These are phyloP conservation scores for Tenodera sinensis DNA, from an alignment of 2,888 invertebrate genomes.

Conservation along the genomic window DNA sequence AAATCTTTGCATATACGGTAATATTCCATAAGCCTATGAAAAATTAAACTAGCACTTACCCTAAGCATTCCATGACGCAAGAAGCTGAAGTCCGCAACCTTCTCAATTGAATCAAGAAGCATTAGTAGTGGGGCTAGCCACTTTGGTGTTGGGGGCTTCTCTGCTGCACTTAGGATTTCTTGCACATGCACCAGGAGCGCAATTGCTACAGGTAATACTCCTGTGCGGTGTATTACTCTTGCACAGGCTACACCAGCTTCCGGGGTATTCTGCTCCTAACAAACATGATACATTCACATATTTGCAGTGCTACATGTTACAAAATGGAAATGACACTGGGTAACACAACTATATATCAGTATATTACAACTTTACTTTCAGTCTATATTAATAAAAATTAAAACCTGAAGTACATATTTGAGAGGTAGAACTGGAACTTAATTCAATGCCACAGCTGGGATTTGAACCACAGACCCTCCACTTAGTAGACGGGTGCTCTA, in stretches of 20 bases:
- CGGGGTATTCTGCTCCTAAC: neutral
- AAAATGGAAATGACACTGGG: too few species aligned
- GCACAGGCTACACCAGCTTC: constrained; percentile 56
- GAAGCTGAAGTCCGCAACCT: constrained; percentile 65
- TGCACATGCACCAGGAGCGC: constrained; percentile 42
- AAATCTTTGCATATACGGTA: neutral
- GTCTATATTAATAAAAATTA: too few species aligned
- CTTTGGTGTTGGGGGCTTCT: constrained; percentile 52
- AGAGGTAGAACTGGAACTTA: too few species aligned
- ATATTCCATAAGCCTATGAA: neutral
- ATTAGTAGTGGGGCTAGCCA: constrained; percentile 74
- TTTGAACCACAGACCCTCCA: too few species aligned
- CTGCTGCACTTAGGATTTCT: constrained; percentile 37
- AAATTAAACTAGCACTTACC: constrained; percentile 37
- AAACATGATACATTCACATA: neutral
- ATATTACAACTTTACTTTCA: too few species aligned
- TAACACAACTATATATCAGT: too few species aligned
- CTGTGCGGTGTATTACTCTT: constrained; percentile 47
- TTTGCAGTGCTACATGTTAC: too few species aligned
- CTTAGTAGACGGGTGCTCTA: too few species aligned
- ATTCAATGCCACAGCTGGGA: too few species aligned
- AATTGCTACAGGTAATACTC: constrained; percentile 42
- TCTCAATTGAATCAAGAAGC: constrained; percentile 72
- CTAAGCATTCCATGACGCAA: constrained; percentile 61
- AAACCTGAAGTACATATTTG: too few species aligned